A percentile compares a stretch with the other conserved stretches of the same genome.
Evolutionary conservation across 2,797 vertebrate genomes (phyloP).

Genomic region (Catharus ustulatus): DNA sequence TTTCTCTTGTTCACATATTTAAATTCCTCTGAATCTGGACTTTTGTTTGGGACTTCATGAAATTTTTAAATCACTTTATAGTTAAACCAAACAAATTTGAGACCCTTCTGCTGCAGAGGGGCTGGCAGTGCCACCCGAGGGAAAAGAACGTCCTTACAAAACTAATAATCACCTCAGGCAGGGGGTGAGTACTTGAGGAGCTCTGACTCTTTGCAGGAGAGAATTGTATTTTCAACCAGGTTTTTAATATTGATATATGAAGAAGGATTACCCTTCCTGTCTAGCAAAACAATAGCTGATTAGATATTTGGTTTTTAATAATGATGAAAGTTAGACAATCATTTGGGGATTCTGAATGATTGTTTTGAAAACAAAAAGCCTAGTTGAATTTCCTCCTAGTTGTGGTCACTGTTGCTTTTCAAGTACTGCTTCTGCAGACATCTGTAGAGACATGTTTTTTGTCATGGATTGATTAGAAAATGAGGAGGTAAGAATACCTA

Average conservation of each 20-base stretch:
- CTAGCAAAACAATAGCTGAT: conserved; percentile 29
- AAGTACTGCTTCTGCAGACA: neutral
- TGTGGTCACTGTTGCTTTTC: neutral
- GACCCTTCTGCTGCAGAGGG: neutral
- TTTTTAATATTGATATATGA: neutral
- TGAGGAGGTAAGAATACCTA: neutral
- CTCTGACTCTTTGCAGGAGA: neutral
- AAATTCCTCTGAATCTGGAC: neutral
- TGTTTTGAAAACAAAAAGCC: neutral
- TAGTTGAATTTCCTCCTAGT: neutral
- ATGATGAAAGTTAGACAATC: neutral
- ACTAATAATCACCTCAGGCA: neutral
- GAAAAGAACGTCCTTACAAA: neutral
- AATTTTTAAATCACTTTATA: neutral
- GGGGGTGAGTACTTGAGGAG: neutral
- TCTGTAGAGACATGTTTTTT: neutral
- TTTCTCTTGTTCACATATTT: neutral
- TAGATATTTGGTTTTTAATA: neutral
- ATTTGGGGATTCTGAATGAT: neutral
- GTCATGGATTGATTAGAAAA: neutral
- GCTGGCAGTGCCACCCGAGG: neutral
- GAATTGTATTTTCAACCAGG: neutral
- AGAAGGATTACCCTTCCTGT: neutral
- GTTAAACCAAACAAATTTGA: neutral
- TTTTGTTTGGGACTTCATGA: neutral